phyloP scores from a whole-genome alignment of 30 jellyfish, hydroid and myxozoan genomes.

The Chironex yamaguchii region DNA sequence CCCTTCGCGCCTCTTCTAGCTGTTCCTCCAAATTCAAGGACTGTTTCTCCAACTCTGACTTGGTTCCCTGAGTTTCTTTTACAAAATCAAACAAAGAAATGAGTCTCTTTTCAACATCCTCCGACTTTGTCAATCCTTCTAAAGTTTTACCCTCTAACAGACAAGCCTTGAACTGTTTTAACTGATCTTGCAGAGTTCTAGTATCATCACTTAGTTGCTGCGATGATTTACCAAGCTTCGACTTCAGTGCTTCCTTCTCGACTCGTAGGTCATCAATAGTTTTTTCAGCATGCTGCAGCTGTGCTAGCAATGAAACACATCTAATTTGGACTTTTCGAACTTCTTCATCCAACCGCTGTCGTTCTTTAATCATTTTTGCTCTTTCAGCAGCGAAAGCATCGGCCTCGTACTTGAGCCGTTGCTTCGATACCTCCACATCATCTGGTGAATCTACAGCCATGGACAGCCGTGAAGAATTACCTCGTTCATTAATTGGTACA shows the following conservation, averaged over 20 bases:
- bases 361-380: constrained; percentile 83
- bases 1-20: constrained; percentile 73
- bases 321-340: constrained; percentile 89
- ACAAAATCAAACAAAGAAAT: neutral
- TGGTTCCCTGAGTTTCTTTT: neutral
- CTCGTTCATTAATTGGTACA: constrained; percentile 71
- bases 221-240: constrained; percentile 59
- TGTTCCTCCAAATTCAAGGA: neutral
- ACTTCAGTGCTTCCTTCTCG: constrained; percentile 87
- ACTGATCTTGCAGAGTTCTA: constrained; percentile 14
- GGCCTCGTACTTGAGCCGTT: constrained; percentile 89
- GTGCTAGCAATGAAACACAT: constrained; percentile 93
- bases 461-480: constrained; percentile 30
- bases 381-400: constrained; percentile 98
- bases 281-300: constrained; percentile 92
- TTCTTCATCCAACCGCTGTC: constrained; percentile 97
- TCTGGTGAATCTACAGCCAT: constrained; percentile 37
- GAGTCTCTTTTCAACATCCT: neutral
- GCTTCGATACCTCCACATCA: constrained; percentile 85
- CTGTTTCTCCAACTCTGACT: neutral
- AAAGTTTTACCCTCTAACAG: neutral
- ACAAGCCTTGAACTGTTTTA: neutral
- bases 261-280: constrained; percentile 87
- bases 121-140: neutral
- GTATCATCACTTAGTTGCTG: constrained; percentile 46